Base-by-base conservation (phyloP, 2,888 invertebrate species). In the Osmoderma eremita region DNA sequence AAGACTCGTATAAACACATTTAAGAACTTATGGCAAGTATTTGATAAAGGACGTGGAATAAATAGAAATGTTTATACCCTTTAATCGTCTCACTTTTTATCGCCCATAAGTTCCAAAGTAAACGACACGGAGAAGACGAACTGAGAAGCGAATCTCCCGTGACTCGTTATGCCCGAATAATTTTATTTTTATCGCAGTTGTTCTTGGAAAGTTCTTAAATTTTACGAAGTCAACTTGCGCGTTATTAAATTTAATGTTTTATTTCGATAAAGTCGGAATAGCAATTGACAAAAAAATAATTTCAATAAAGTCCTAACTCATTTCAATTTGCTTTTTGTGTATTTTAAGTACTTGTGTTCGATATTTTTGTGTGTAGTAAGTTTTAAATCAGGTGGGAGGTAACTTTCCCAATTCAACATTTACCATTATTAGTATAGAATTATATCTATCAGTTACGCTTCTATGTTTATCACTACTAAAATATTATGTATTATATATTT, bases 131-230 rank as follows among this genome's bases (percentile, higher is more conserved):
- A 48, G 45, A 61, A 61, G 45, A 45, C 30, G 45, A 45, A 45
- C 36, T 45, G 58, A 45, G 45, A 45, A 61, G 58, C 4, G 45
- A 61, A 45, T 30, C 45, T 36, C 58, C 30, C 17, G 8, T 24
- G 45, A 41, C 24, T 48, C 58, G 45, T 61, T 61, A 48, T 61
- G 45, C 58, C 13, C 45, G 58, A 61, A 61, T 61, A 30, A 61
- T 61, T 61, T 61, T 61, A 61, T 45, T 48, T 61, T 61, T 61
- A 61, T 61, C 45, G 58, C 45, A 61, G 58, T 61, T 61, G 45
- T 61, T 61, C 58, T 53, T 38, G 58, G 24, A 30, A 61, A 61
- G 41, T 61, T 48, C 58, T 61, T 61, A 61, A 61, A 61, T 61
- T 56, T 56, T 22, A 15, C 56, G 41, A 42, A 56, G 42, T 56